Conservation (phyloP, 2,113 vertebrate genomes). For the Andinoacara biseriatus region DNA sequence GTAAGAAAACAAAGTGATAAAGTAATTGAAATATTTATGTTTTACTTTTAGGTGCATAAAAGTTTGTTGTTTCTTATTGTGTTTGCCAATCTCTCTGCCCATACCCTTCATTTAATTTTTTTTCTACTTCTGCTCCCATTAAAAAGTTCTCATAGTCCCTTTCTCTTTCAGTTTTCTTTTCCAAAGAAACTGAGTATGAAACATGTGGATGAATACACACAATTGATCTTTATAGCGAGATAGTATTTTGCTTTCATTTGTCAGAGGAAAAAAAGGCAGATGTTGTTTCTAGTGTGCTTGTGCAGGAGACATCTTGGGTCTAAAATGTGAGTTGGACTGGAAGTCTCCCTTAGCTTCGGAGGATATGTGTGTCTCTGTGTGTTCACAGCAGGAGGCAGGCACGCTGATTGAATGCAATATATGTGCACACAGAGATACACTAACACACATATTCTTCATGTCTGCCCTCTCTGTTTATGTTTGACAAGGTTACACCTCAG, state of each 20-base stretch:
- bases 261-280: background rate
- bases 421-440: conserved; percentile 15
- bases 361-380: background rate
- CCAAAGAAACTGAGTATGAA: background rate
- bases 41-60: background rate
- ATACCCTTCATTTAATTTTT: background rate
- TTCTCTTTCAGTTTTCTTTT: background rate
- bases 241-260: background rate
- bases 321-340: background rate
- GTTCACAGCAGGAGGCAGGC: background rate
- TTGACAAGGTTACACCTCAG: conserved; percentile 59
- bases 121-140: background rate
- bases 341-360: background rate
- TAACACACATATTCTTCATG: conserved; percentile 40
- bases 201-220: background rate
- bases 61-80: background rate
- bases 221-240: background rate
- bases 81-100: background rate
- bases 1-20: conserved; percentile 37
- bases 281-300: background rate
- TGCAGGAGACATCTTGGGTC: background rate
- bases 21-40: background rate
- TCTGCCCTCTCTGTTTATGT: conserved; percentile 53
- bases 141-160: background rate
- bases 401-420: conserved; percentile 21